Evolutionary conservation across 1,140 invertebrate species (phyloP).

Genomic region (Macrotrachela quadricornifera): DNA sequence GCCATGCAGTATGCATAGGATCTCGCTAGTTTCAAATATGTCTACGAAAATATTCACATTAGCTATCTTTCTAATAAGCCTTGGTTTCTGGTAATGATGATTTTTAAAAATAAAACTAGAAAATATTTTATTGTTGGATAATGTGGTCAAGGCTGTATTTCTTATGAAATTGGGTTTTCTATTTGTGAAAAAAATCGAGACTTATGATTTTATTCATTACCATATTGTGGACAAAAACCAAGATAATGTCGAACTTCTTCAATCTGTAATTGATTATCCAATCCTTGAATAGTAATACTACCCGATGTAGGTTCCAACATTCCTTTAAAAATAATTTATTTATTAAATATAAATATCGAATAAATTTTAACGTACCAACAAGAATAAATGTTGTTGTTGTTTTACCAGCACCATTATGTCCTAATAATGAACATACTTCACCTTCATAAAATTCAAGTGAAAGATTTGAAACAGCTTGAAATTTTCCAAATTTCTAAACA

Average conservation of each 20-base stretch:
- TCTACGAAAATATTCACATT: too few relatives aligned
- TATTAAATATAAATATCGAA: neutral
- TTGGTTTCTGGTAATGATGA: too few relatives aligned
- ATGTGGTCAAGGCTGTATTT: too few relatives aligned
- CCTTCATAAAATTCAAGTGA: slow-evolving; percentile 6
- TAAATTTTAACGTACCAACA: slow-evolving; percentile 17
- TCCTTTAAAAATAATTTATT: slow-evolving; percentile 30
- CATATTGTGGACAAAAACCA: slow-evolving; percentile 44
- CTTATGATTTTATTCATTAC: too few relatives aligned
- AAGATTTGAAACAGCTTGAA: slow-evolving; percentile 2
- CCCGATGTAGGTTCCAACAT: slow-evolving; percentile 33
- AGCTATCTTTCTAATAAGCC: too few relatives aligned
- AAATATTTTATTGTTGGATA: too few relatives aligned
- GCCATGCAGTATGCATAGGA: too few relatives aligned
- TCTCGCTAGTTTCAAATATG: too few relatives aligned
- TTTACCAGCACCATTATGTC: slow-evolving; percentile 38
- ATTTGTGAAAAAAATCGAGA: too few relatives aligned
- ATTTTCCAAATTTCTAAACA: slow-evolving; percentile 15
- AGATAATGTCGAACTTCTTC: slow-evolving; percentile 35
- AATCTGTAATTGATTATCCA: slow-evolving; percentile 37
- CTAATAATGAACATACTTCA: slow-evolving; percentile 29
- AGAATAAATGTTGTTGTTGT: slow-evolving; percentile 38
- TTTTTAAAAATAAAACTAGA: too few relatives aligned
- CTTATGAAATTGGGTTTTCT: too few relatives aligned
- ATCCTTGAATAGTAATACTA: slow-evolving; percentile 36